Base-by-base conservation (phyloP, 30 jellyfish, hydroid and myxozoan genomes). In the Hydra vulgaris region DNA sequence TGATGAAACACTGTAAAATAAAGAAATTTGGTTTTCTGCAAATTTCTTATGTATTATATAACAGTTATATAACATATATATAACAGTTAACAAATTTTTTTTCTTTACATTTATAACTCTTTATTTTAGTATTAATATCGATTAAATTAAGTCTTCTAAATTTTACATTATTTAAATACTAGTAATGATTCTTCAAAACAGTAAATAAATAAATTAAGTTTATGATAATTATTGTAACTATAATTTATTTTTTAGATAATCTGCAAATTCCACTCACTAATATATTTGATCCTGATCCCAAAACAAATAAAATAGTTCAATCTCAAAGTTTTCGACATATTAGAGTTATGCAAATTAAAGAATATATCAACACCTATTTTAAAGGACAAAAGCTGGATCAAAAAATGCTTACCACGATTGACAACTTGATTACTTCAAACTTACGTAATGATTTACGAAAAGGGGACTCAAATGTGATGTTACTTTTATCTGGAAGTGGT, bases 331-430 rank as follows among this genome's bases (percentile, higher is more conserved):
- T 80, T 27, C 7, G 26, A 0, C 26, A 66, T 1, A 40, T 70
- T 0, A 67, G 87, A 21, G 23, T 21, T 18, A 69, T 21, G 70
- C 87, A 80, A 66, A 25, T 66, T 55, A 68, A 70, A 80, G 87
- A 80, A 21, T 80, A 80, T 66, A 67, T 80, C 18, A 80, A 67
- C 66, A 80, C 85, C 71, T 84, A 80, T 80, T 80, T 80, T 70
- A 23, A 74, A 25, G 83, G 83, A 21, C 83, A 80, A 26, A 52
- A 24, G 8, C 61, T 80, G 78, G 53, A 56, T n/a, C 25, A 80
- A 23, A 84, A 66, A 7, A 26, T 70, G 72, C 69, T 80, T 17
- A 26, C 21, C 0, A 61, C 27, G 86, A 80, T 80, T 80, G 87
- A 80, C 71, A 66, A 66, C 27, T 82, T 80, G 16, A 66, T 80